phyloP scores from a whole-genome alignment of 2,888 invertebrate genomes.

The Poecilobothrus nobilitatus region DNA sequence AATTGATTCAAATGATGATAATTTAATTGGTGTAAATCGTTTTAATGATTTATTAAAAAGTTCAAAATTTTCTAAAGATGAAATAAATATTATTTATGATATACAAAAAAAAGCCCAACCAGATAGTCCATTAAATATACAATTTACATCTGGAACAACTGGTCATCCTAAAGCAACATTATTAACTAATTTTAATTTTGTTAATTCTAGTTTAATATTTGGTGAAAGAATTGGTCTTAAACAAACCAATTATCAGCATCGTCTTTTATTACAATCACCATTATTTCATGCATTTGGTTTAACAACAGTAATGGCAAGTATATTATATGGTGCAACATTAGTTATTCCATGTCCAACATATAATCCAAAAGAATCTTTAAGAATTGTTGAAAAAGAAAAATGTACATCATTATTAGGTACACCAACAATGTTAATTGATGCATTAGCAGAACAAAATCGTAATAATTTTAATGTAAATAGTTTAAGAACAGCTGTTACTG shows the following conservation, averaged over 20 bases:
- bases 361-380: slow-evolving; percentile 53
- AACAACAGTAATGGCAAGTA: slow-evolving; percentile 50
- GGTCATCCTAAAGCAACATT: slow-evolving; percentile 65
- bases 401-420: slow-evolving; percentile 67
- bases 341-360: slow-evolving; percentile 54
- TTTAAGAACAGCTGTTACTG: slow-evolving; percentile 53
- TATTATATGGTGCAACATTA: slow-evolving; percentile 54
- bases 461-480: slow-evolving; percentile 45
- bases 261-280: slow-evolving; percentile 58
- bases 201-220: slow-evolving; percentile 66
- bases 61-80: slow-evolving; percentile 27
- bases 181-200: slow-evolving; percentile 59
- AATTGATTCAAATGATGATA: slow-evolving; percentile 45
- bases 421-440: slow-evolving; percentile 79
- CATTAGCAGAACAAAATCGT: slow-evolving; percentile 49
- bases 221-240: slow-evolving; percentile 45
- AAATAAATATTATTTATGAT: slow-evolving; percentile 22
- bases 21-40: slow-evolving; percentile 44
- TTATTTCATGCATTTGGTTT: slow-evolving; percentile 77
- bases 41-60: slow-evolving; percentile 42
- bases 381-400: slow-evolving; percentile 58
- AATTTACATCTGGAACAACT: slow-evolving; percentile 80
- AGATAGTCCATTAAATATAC: slow-evolving; percentile 63
- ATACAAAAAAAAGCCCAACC: slow-evolving; percentile 37
- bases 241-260: slow-evolving; percentile 32